Evolutionary conservation across 2,797 vertebrate genomes (phyloP), one percentile per base, ranked within the genome.

Genomic region (Halcyon chelicuti): DNA sequence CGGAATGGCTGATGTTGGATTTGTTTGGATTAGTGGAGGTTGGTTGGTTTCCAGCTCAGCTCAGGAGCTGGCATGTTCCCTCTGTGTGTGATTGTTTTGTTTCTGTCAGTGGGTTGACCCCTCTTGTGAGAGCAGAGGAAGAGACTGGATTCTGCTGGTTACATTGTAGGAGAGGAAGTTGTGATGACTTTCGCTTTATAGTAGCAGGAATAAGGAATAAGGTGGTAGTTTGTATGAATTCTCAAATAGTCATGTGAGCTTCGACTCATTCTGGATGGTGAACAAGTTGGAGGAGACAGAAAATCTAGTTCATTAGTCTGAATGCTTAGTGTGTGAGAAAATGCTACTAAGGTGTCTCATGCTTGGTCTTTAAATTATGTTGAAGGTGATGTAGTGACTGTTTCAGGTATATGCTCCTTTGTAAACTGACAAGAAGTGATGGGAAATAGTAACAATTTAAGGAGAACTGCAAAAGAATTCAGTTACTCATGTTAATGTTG

Each of bases 11-110:
- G 93, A 65, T 91, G 78, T 35, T 93, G 94, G 94, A 96, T 97
- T 97, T 96, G 91, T 96, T 96, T 96, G 95, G 93, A 96, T 96
- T 97, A 96, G 86, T 87, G 82, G 60, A 96, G 87, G 72, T 72
- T 77, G 81, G 61, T 96, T 97, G 92, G 63, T 94, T 92, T 96
- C 94, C 96, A 96, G 96, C 91, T 93, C 63, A 29, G 82, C 61
- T 88, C 75, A 55, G 67, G 70, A 95, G 82, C 88, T 95, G 90
- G 86, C 66, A 35, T n/a, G 44, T 86, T 84, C 66, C 49, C 40
- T 96, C 44, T 93, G 19, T 70, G 31, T 92, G 67, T 70, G 88
- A 70, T 91, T 89, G 91, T 84, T 91, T 94, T 95, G 65, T 73
- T 95, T 90, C 71, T 94, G 86, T 87, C 90, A 83, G 79, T 75